Evolutionary conservation across 2,797 vertebrate species (phyloP), one percentile per base, ranked within the genome.

Genomic region (Danio albolineatus): DNA sequence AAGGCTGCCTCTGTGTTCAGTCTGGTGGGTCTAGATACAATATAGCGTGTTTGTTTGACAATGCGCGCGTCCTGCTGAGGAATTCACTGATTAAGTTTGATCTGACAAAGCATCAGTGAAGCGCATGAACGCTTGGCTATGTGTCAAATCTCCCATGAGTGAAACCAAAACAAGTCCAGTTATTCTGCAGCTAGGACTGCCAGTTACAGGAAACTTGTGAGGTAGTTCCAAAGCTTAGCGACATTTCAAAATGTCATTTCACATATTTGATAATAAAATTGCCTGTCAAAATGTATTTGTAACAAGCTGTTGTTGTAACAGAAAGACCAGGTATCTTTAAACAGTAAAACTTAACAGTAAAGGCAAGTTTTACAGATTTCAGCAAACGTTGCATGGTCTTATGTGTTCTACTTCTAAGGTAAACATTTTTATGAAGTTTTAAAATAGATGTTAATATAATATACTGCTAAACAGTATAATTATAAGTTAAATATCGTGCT

Each of bases 21-120:
- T 73, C 43, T 16, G 77, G 48, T 53, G 62, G 53, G 49, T 82
- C 46, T 70, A 44, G 70, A 51, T 65, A 65, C 83, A 80, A 61
- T 28, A 54, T 76, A 62, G 36, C 87, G 88, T 79, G 88, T 91
- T 88, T 92, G 90, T 86, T 92, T 92, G 90, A 91, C 93, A 91
- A 91, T 92, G 91, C 80, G 92, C 92, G 90, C 92, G 90, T 94
- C 92, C 89, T 90, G 89, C 89, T 84, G 80, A 92, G 93, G 91
- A 93, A 93, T 94, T 91, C 90, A 91, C 91, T 93, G 92, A 94
- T 92, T 93, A 90, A 92, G 91, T 93, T 92, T 93, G 91, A 93
- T 93, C 89, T 93, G 92, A 94, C 92, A 92, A 92, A 91, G 91
- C 92, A 92, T 94, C 93, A 84, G 62, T 83, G 85, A 92, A 93